A percentile compares a stretch with the other conserved stretches of the same genome.
These are phyloP conservation scores for Scopus umbretta DNA, from an alignment of 2,113 vertebrate species.

Conservation along the genomic window DNA sequence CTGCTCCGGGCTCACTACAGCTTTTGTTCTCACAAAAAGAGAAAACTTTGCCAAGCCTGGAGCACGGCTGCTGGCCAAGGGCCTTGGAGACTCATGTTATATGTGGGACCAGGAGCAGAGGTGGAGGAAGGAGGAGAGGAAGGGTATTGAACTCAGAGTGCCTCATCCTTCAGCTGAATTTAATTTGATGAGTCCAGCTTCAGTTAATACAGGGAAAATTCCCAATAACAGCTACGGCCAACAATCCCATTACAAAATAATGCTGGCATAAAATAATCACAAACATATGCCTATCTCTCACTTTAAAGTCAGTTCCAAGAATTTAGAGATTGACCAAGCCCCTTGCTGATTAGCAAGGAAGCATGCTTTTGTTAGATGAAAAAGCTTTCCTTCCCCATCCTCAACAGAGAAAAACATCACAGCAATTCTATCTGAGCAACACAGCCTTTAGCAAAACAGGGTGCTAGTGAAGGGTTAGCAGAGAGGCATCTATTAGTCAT, in stretches of 20 bases:
- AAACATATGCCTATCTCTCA: not conserved
- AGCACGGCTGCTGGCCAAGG: slow-evolving; percentile 3
- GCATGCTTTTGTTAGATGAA: not conserved
- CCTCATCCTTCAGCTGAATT: not conserved
- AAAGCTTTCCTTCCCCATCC: not conserved
- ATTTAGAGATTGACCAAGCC: not conserved
- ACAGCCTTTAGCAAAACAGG: not conserved
- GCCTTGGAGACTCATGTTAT: not conserved
- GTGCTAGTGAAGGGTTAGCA: not conserved
- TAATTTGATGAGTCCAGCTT: not conserved
- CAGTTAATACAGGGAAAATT: not conserved
- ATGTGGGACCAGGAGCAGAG: not conserved
- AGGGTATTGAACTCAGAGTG: not conserved
- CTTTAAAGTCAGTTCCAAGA: slow-evolving; percentile 8
- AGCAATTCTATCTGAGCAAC: not conserved
- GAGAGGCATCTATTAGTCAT: not conserved
- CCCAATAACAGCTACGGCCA: not conserved
- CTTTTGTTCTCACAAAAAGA: slow-evolving; percentile 49
- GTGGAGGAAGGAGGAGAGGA: not conserved
- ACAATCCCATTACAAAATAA: not conserved
- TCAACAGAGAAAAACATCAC: not conserved
- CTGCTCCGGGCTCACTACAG: not conserved
- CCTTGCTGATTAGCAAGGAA: not conserved
- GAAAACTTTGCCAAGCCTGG: slow-evolving; percentile 22
- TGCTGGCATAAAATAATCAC: not conserved